Conservation (phyloP, 2,888 invertebrate species). For the Orchestes rusci region DNA sequence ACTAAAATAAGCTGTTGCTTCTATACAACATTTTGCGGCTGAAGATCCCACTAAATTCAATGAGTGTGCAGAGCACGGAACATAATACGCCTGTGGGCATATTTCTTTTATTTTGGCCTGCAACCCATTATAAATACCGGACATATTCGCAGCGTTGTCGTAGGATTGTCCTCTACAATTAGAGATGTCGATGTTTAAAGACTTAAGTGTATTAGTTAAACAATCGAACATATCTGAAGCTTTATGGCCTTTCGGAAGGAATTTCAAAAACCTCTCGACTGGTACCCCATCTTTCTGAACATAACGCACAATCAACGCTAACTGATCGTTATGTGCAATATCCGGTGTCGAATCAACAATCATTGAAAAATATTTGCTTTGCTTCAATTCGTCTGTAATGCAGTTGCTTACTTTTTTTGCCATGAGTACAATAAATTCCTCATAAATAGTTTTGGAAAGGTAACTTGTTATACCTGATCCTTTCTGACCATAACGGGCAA, state of each 20-base stretch:
- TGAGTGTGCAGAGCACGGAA: conserved; percentile 6
- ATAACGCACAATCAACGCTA: conserved; percentile 5
- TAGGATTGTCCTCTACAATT: conserved; percentile 10
- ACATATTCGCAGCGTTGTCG: conserved; percentile 8
- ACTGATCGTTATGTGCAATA: conserved; percentile 5
- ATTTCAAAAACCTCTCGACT: conserved; percentile 5
- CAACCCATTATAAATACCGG: conserved; percentile 5
- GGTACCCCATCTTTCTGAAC: not conserved
- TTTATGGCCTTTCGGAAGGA: conserved; percentile 6
- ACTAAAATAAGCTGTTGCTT: not conserved
- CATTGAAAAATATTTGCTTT: not conserved
- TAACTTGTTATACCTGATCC: no score
- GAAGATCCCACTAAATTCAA: conserved; percentile 4
- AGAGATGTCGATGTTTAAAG: not conserved
- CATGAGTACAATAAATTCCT: no score
- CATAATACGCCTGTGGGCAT: not conserved
- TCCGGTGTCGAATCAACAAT: conserved; percentile 5
- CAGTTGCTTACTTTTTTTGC: no score
- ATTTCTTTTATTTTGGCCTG: conserved; percentile 6
- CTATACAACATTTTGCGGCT: conserved; percentile 5
- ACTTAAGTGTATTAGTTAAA: not conserved
- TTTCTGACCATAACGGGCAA: no score
- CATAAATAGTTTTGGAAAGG: no score
- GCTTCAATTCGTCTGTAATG: not conserved
- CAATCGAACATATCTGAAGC: conserved; percentile 5